A percentile compares a stretch with the other conserved stretches of the same genome.
phyloP scores from a whole-genome alignment of 2,113 vertebrate species.

The Megaceryle maxima region DNA sequence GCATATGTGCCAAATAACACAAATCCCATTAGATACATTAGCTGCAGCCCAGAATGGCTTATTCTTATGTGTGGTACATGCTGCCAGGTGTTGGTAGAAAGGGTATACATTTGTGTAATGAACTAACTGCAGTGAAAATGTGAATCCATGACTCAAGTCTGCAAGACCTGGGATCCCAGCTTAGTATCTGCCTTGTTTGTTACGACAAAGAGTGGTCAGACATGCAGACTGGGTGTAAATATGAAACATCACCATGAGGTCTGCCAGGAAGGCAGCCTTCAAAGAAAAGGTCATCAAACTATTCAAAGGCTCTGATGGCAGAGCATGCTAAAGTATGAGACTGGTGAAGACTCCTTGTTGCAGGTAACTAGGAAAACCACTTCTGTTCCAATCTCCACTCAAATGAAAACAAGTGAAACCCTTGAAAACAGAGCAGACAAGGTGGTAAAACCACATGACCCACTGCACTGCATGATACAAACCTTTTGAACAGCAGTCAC shows the following conservation, averaged over 20 bases:
- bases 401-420: not conserved
- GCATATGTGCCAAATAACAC: not conserved
- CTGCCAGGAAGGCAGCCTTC: not conserved
- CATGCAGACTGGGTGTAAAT: not conserved
- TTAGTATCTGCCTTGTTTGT: not conserved
- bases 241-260: not conserved
- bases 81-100: not conserved
- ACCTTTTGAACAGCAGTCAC: not conserved
- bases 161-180: not conserved
- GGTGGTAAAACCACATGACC: not conserved
- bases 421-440: not conserved
- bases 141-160: not conserved
- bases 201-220: not conserved
- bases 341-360: not conserved
- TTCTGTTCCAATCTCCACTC: not conserved
- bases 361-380: not conserved
- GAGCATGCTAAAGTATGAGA: not conserved
- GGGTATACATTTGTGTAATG: not conserved
- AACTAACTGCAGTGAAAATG: not conserved
- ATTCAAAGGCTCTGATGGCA: not conserved
- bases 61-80: fast-evolving
- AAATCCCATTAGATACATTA: not conserved
- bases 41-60: not conserved
- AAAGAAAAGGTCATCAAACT: not conserved
- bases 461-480: not conserved